Base-by-base conservation (phyloP, 23 tunicate genomes). In the Botrylloides violaceus region DNA sequence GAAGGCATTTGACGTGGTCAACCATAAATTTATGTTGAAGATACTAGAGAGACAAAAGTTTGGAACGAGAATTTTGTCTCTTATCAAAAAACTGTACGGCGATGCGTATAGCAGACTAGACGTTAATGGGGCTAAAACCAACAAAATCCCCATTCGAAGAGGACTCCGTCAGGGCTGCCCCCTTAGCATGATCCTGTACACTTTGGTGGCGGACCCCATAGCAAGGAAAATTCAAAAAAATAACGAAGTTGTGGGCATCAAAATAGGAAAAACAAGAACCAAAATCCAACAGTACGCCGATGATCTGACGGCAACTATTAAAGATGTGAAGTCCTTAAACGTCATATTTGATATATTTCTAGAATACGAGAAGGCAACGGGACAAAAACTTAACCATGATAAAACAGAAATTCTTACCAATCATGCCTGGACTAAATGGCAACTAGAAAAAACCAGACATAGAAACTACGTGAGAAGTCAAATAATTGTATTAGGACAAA, bases 141-240 rank as follows among this genome's bases (percentile, higher is more conserved):
- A n/a, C n/a, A n/a, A n/a, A n/a, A n/a, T n/a, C n/a, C n/a, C n/a
- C n/a, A n/a, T n/a, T n/a, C n/a, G n/a, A n/a, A n/a, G 81, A 64
- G 81, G 81, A 29, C 38, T 77, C 3, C 36, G 81, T 19, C 81
- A 77, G 29, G 81, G 81, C 34, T 77, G 81, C 19, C 72, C 72
- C 29, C 2, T 77, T 20, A 64, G 73, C 34, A 77, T 77, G 81
- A 24, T 48, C 4, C 62, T 77, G 1, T 77, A 61, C 29, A n/a
- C 32, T 12, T n/a, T 64, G 31, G 59, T 26, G 2, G 66, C 35
- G 20, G 73, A 77, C 23, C 36, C 73, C 3, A 19, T 77, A 21
- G 50, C 60, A 5, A 24, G 63, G 64, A 26, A 24, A 24, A 77
- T 64, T 4, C 29, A 77, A 1, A 64, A 47, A 7, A 26, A 65